phyloP scores from a whole-genome alignment of 2,113 vertebrate genomes.

The Balaeniceps rex region DNA sequence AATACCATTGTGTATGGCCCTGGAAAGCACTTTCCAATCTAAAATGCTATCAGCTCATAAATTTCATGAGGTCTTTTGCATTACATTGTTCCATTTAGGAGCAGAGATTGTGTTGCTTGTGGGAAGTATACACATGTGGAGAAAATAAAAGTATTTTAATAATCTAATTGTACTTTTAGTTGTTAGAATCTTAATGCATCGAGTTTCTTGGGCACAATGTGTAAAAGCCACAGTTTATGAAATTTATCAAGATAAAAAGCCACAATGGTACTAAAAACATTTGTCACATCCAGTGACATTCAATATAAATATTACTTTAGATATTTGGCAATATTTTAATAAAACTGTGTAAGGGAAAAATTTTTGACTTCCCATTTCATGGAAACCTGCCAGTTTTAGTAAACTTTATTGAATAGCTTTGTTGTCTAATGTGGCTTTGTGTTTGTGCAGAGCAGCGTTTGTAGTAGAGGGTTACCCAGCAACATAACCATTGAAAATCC shows the following conservation, averaged over 20 bases:
- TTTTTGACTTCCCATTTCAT: not conserved
- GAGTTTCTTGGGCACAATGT: not conserved
- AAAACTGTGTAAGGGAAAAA: not conserved
- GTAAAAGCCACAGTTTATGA: not conserved
- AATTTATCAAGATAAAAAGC: not conserved
- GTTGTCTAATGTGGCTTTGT: not conserved
- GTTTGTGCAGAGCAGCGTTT: not conserved
- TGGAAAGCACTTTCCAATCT: not conserved
- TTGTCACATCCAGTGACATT: not conserved
- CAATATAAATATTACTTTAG: not conserved
- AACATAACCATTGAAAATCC: not conserved
- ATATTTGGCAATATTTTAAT: not conserved
- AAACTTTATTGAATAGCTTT: not conserved
- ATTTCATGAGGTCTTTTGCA: not conserved
- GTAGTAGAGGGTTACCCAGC: constrained; percentile 19
- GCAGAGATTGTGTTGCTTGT: not conserved
- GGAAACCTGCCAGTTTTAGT: not conserved
- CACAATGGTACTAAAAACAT: not conserved
- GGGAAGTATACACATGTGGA: not conserved
- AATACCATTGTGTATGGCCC: not conserved
- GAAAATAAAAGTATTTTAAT: not conserved
- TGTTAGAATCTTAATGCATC: not conserved
- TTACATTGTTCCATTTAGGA: not conserved
- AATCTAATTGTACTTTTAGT: not conserved
- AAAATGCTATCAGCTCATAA: not conserved